Base-by-base conservation (phyloP, 2,113 vertebrate genomes). In the Notarius lentiginosus region DNA sequence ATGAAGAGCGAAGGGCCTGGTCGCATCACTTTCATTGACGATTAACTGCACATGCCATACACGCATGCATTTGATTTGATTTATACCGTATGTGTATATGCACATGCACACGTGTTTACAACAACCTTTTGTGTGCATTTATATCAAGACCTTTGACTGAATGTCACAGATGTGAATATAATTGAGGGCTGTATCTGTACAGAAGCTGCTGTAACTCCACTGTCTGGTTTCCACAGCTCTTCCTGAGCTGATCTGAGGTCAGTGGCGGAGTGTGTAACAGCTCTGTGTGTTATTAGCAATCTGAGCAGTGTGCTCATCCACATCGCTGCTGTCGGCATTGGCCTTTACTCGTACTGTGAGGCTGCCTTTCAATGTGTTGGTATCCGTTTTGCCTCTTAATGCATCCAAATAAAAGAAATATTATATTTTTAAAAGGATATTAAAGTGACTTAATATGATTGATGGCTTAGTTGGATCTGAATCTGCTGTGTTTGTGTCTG, bases 1-100 rank as follows among this genome's bases (percentile, higher is more conserved):
- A 98, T 99, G 98, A 99, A 94, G 91, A 99, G 97, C 24, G 98
- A 99, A 91, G 98, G 98, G 0, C 98, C 98, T 0, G 97, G 98
- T 8, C 95, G 98, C 82, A 87, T 99, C 60, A 99, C 96, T 0
- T 99, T 99, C 90, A 93, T 94, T 24, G 98, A 99, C 61, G 98
- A 99, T 68, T 99, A 91, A 98, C 63, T 58, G 51, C 86, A 80
- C 47, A 2, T 20, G 18, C 20, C 11, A 51, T 72, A 34, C n/a
- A 77, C 79, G 66, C 86, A 77, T 51, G 27, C 58, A 65, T 76
- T 24, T 34, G 53, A 65, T 76, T 24, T 34, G 53, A 79, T 80
- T 41, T 80, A 80, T 61, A 61, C 79, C n/a, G 30, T 75, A 66
- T 27, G 58, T 27, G 34, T 79, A n/a, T 41, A 17, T 84, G 18